Conservation (phyloP, 1,140 invertebrate species). For the Asobara japonica region DNA sequence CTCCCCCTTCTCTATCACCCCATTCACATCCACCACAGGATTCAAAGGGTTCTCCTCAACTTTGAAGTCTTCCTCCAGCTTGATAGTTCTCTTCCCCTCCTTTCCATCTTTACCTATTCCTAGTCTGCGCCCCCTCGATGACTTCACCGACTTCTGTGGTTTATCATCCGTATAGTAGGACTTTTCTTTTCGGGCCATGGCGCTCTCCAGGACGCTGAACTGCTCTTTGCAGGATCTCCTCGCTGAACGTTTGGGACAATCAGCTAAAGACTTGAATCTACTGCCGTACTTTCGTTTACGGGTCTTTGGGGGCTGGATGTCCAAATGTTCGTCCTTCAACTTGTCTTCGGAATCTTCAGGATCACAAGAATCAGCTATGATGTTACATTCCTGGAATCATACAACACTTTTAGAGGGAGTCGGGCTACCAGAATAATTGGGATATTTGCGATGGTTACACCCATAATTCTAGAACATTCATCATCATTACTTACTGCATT, state of each 20-base stretch:
- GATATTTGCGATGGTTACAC: too few species aligned
- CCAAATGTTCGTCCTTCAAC: background rate
- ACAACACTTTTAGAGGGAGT: too few species aligned
- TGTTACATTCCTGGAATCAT: background rate
- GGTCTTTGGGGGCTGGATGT: conserved; percentile 40
- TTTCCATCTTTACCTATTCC: too few species aligned
- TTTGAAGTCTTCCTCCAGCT: too few species aligned
- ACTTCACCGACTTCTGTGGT: conserved; percentile 57
- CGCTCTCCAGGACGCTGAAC: conserved; percentile 65
- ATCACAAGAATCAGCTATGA: background rate
- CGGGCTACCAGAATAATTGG: too few species aligned
- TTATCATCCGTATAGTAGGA: conserved; percentile 62
- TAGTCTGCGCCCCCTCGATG: conserved; percentile 56
- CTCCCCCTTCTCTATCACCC: conserved; percentile 40
- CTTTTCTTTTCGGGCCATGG: conserved; percentile 66
- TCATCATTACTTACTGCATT: too few species aligned
- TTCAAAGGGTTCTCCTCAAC: too few species aligned
- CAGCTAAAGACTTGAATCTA: conserved; percentile 51
- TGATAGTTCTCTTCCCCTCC: too few species aligned
- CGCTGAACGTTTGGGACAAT: conserved; percentile 63
- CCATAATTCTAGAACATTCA: too few species aligned
- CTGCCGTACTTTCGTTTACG: conserved; percentile 54
- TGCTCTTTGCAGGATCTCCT: conserved; percentile 61
- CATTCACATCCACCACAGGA: conserved; percentile 39
- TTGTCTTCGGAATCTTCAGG: conserved; percentile 1